Evolutionary conservation across 2,888 invertebrate genomes (phyloP).

Genomic region (Stegophylla sp.): DNA sequence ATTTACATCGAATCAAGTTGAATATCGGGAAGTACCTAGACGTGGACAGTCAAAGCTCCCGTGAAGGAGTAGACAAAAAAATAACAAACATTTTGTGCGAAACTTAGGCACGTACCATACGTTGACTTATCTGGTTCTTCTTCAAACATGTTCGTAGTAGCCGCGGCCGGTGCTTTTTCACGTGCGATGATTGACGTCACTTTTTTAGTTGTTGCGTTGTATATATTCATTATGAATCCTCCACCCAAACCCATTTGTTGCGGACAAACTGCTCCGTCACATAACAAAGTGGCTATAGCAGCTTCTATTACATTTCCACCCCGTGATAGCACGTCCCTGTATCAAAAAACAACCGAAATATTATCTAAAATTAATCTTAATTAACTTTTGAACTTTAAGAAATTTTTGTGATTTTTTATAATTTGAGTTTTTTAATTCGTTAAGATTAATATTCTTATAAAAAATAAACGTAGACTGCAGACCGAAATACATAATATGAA

Average conservation of each 20-base stretch:
- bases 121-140: conserved; percentile 64
- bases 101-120: conserved; percentile 45
- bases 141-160: conserved; percentile 71
- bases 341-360: neutral
- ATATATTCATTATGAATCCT: conserved; percentile 81
- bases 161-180: conserved; percentile 75
- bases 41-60: too few relatives aligned
- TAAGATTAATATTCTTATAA: too few relatives aligned
- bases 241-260: conserved; percentile 70
- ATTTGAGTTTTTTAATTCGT: too few relatives aligned
- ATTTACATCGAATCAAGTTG: too few relatives aligned
- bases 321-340: conserved; percentile 63
- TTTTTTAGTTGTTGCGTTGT: conserved; percentile 69
- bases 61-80: too few relatives aligned
- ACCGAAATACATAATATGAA: too few relatives aligned
- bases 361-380: too few relatives aligned
- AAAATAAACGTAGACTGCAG: too few relatives aligned
- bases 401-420: too few relatives aligned
- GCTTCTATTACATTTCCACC: conserved; percentile 66
- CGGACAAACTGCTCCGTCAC: conserved; percentile 64
- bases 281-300: conserved; percentile 65
- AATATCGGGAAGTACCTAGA: too few relatives aligned
- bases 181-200: conserved; percentile 75
- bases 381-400: too few relatives aligned
- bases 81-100: too few relatives aligned